Percentiles rank a stretch among this genome's conserved stretches.
These are phyloP conservation scores for Limnephilus rhombicus DNA, from an alignment of 2,888 invertebrate genomes.

Conservation along the genomic window DNA sequence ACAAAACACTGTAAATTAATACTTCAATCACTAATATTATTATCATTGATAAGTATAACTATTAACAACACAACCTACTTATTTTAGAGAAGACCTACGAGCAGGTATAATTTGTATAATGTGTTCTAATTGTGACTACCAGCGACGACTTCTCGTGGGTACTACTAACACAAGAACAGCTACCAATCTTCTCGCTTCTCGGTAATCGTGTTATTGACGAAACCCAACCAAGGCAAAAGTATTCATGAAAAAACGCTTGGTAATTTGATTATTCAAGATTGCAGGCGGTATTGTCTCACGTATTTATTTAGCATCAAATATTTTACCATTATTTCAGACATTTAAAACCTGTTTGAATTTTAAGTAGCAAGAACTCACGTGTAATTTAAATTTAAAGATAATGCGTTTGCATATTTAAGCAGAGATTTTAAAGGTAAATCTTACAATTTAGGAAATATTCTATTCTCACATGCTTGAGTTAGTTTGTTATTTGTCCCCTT, in stretches of 20 bases:
- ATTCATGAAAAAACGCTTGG: not conserved
- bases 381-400: not conserved
- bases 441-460: not conserved
- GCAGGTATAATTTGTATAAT: not conserved
- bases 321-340: not conserved
- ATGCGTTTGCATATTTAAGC: too few relatives aligned
- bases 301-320: not conserved
- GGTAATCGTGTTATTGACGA: constrained; percentile 27
- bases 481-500: not conserved
- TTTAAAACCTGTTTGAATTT: not conserved
- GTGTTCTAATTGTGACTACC: not conserved
- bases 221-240: constrained; percentile 11
- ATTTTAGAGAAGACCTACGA: not conserved
- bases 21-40: not conserved
- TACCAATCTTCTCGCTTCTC: not conserved
- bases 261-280: not conserved
- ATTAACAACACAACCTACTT: constrained; percentile 15
- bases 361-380: not conserved
- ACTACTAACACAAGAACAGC: not conserved
- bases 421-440: too few relatives aligned
- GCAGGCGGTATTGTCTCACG: not conserved
- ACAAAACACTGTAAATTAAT: not conserved
- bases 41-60: not conserved
- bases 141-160: not conserved
- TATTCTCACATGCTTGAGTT: not conserved